A percentile compares a stretch with the other conserved stretches of the same genome.
Evolutionary conservation across 2,113 vertebrate genomes (phyloP).

Genomic region (Natator depressus): DNA sequence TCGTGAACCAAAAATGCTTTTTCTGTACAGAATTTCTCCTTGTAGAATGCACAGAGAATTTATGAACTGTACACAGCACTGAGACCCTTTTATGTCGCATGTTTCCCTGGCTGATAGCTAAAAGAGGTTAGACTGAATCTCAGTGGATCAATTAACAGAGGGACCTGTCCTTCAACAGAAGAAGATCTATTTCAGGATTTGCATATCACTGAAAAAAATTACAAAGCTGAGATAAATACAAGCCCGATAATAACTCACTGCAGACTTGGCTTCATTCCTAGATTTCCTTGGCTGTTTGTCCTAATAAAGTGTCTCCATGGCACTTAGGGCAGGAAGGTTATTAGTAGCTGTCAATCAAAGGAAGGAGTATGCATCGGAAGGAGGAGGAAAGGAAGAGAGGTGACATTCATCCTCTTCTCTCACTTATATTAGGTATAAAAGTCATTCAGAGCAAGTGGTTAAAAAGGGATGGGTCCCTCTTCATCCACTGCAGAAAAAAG

Average conservation of each 20-base stretch:
- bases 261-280: conserved; percentile 92
- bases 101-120: conserved; percentile 81
- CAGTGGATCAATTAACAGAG: conserved; percentile 94
- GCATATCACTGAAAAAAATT: conserved; percentile 91
- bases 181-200: conserved; percentile 89
- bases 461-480: conserved; percentile 80
- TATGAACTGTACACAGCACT: conserved; percentile 77
- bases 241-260: conserved; percentile 92
- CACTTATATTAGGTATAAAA: conserved; percentile 84
- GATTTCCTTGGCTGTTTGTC: conserved; percentile 91
- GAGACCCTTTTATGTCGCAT: conserved; percentile 82
- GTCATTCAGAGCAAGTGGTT: conserved; percentile 84
- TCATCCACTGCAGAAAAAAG: conserved; percentile 74
- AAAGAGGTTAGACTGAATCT: conserved; percentile 90
- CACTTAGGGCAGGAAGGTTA: conserved; percentile 89
- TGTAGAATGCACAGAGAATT: conserved; percentile 75
- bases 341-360: conserved; percentile 95
- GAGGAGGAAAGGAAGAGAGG: conserved; percentile 84
- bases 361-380: conserved; percentile 79
- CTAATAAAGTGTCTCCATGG: conserved; percentile 91
- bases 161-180: conserved; percentile 92
- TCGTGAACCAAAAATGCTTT: conserved; percentile 70
- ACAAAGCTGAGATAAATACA: conserved; percentile 88
- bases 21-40: conserved; percentile 64
- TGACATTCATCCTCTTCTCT: conserved; percentile 85